Base-by-base conservation (phyloP, 2,113 vertebrate species). In the Psephotus haematonotus region DNA sequence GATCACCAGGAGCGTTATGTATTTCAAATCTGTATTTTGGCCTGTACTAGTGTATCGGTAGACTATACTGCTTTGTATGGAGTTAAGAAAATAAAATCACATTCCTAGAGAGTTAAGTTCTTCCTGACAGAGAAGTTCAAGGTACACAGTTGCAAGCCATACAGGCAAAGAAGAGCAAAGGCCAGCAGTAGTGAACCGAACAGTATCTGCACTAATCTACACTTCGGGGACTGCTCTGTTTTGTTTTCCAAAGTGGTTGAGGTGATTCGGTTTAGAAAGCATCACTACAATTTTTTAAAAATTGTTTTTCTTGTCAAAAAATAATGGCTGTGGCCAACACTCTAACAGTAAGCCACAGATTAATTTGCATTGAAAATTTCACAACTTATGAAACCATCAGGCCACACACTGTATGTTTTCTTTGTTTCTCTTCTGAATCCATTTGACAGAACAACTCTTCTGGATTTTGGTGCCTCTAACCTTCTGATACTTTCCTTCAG, bases 261-360 rank as follows among this genome's bases (percentile, higher is more conserved):
- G 33, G 44, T 19, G 5, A 41, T 27, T 77, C 63, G 0, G 10
- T 50, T 86, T 62, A 55, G 14, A 41, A 92, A 78, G 23, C 18
- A 50, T 7, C 0, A 0, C 43, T 65, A 44, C 13, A 19, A 3
- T 10, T 22, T 6, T 59, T 74, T 29, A 11, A 74, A 49, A 9
- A 17, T 2, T 7, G 6, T 41, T 72, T 68, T 65, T 90, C 55
- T 50, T 59, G 17, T 35, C 1, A 41, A 90, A 50, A 60, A 31
- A 13, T 2, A 0, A 35, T 28, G 22, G 3, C 43, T 37, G 10
- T 33, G 29, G 65, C 29, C 47, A 47, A 47, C 7, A 11, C 27
- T 53, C 16, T n/a, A 37, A 27, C 25, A 62, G 27, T 31, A 81
- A 72, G 31, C 17, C 44, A 20, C 24, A 65, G 17, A 76, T 35